phyloP scores from a whole-genome alignment of 1,140 invertebrate species.

The Drosophila ananassae region DNA sequence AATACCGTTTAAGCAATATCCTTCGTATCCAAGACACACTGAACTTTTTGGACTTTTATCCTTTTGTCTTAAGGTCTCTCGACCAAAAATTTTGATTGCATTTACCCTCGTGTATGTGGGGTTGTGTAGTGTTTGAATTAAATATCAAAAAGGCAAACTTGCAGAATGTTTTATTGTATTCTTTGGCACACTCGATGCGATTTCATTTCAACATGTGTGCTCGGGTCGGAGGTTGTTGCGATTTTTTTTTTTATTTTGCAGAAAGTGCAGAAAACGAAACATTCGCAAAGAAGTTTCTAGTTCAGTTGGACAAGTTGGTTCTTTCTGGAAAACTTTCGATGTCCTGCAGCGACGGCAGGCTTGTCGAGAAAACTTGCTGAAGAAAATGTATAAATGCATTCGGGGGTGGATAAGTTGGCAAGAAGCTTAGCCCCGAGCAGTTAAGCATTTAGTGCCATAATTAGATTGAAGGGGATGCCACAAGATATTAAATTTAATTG shows the following conservation, averaged over 20 bases:
- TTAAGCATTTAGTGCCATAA: slow-evolving; percentile 33
- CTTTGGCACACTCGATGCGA: slow-evolving; percentile 27
- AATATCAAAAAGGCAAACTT: slow-evolving; percentile 43
- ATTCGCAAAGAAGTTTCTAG: slow-evolving; percentile 41
- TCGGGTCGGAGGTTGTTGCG: background rate
- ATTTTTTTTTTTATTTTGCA: slow-evolving; percentile 12
- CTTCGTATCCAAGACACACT: background rate
- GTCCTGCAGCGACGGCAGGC: slow-evolving; percentile 37
- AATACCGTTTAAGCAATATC: background rate
- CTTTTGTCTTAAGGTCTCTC: slow-evolving; percentile 9
- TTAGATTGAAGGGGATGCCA: slow-evolving; percentile 25
- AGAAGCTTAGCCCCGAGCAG: slow-evolving; percentile 9
- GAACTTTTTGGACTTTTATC: slow-evolving; percentile 1
- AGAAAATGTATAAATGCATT: slow-evolving; percentile 27
- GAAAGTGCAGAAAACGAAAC: slow-evolving; percentile 48
- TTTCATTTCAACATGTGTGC: slow-evolving; percentile 11
- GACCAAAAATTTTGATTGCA: slow-evolving; percentile 38
- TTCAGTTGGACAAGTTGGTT: slow-evolving; percentile 44
- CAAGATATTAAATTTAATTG: slow-evolving; percentile 35
- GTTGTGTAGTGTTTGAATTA: slow-evolving; percentile 40
- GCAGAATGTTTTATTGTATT: slow-evolving; percentile 31
- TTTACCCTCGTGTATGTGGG: slow-evolving; percentile 13
- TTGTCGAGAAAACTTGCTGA: slow-evolving; percentile 11
- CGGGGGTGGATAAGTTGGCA: slow-evolving; percentile 12
- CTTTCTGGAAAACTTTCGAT: slow-evolving; percentile 43